phyloP scores from a whole-genome alignment of 2,797 vertebrate species.

The Myotis daubentonii region DNA sequence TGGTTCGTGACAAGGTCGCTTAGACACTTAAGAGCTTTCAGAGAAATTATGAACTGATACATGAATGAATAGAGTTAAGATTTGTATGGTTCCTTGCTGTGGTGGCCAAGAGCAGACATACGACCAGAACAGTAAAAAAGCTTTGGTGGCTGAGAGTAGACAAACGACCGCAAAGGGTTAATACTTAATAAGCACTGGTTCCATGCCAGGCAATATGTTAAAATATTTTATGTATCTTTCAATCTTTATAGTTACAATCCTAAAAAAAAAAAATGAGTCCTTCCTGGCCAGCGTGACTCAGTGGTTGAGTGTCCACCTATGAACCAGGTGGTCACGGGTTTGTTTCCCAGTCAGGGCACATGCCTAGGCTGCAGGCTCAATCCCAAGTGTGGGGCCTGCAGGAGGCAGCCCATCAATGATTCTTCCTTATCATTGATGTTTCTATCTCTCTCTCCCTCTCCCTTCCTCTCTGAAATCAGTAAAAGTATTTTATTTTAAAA shows the following conservation, averaged over 20 bases:
- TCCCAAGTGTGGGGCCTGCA: too few relatives aligned
- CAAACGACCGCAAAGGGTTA: background rate
- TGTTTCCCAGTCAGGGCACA: background rate
- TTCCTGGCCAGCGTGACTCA: background rate
- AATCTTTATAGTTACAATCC: background rate
- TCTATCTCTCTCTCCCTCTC: background rate
- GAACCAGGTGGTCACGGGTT: background rate
- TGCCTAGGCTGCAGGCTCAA: background rate
- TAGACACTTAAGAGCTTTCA: too few relatives aligned
- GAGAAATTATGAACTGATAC: too few relatives aligned
- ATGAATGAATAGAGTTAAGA: too few relatives aligned
- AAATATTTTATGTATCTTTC: slow-evolving; percentile 29
- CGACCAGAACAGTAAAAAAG: too few relatives aligned
- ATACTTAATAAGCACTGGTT: slow-evolving; percentile 55
- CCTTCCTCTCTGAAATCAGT: background rate
- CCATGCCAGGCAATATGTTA: slow-evolving; percentile 47
- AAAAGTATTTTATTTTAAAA: background rate
- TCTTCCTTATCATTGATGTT: background rate
- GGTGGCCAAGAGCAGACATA: too few relatives aligned
- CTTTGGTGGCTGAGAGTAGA: too few relatives aligned
- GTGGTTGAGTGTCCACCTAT: background rate
- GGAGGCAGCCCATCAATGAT: background rate
- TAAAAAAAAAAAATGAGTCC: slow-evolving; percentile 9
- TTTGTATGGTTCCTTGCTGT: too few relatives aligned
- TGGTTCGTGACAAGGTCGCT: too few relatives aligned